Conservation (phyloP, 2,113 vertebrate genomes). For the Columbina picui region DNA sequence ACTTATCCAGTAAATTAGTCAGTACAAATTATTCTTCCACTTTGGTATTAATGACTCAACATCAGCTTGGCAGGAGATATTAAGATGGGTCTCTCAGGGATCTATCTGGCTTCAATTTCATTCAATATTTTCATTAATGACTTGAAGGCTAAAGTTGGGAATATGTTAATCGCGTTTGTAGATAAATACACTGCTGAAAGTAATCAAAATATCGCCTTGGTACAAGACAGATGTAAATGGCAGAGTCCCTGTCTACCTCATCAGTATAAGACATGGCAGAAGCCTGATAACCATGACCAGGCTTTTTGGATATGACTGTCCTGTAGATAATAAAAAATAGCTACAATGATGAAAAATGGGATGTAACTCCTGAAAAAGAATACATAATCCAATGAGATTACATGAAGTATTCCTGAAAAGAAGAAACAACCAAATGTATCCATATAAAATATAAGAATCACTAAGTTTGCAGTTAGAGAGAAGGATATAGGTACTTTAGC, state of each 20-base stretch:
- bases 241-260: background rate
- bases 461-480: background rate
- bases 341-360: background rate
- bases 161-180: conserved; percentile 35
- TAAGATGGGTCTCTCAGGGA: conserved; percentile 38
- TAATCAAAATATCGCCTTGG: background rate
- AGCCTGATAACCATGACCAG: background rate
- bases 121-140: conserved; percentile 69
- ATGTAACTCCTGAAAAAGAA: background rate
- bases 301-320: background rate
- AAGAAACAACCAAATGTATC: background rate
- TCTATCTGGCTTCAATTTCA: conserved; percentile 28
- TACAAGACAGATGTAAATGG: background rate
- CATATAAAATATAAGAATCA: background rate
- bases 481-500: conserved; percentile 22
- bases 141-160: conserved; percentile 31
- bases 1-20: conserved; percentile 45
- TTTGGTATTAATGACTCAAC: conserved; percentile 61
- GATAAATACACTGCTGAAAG: conserved; percentile 24
- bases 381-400: background rate
- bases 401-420: background rate
- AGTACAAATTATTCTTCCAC: conserved; percentile 31
- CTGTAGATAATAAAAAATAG: background rate
- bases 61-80: conserved; percentile 53
- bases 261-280: background rate